These are phyloP conservation scores for Eupithecia exiguata DNA, from an alignment of 2,888 invertebrate genomes.

Conservation along the genomic window DNA sequence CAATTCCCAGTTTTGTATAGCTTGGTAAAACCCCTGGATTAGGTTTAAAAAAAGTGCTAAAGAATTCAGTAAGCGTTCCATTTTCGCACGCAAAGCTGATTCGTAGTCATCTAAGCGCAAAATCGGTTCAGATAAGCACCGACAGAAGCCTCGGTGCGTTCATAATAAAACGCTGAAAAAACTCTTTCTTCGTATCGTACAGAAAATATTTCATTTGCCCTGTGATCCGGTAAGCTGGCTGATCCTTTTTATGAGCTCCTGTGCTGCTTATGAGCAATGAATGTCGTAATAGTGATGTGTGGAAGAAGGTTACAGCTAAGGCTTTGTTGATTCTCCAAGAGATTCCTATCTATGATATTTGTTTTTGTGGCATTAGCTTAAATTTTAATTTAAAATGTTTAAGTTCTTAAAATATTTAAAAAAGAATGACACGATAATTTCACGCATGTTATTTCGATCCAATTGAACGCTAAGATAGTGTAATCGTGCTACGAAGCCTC, in stretches of 20 bases:
- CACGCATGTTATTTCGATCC: too few relatives aligned
- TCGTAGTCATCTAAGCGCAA: conserved; percentile 51
- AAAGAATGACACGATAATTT: too few relatives aligned
- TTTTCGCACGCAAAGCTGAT: conserved; percentile 52
- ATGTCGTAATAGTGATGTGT: conserved; percentile 56
- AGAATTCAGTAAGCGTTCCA: conserved; percentile 41
- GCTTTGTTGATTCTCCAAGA: background rate
- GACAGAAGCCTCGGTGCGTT: conserved; percentile 61
- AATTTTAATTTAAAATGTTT: background rate
- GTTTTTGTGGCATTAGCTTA: background rate
- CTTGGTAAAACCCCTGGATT: conserved; percentile 1
- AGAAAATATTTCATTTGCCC: conserved; percentile 73
- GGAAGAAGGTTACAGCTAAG: conserved; percentile 17
- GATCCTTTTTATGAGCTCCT: conserved; percentile 73
- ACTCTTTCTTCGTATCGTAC: conserved; percentile 53
- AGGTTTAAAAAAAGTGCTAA: conserved; percentile 30
- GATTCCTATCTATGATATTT: background rate
- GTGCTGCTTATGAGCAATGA: conserved; percentile 68
- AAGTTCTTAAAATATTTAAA: too few relatives aligned
- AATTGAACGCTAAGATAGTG: too few relatives aligned
- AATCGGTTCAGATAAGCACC: conserved; percentile 62
- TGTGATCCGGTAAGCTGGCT: conserved; percentile 66
- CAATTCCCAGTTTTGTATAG: background rate
- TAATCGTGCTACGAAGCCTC: too few relatives aligned
- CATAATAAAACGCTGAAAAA: conserved; percentile 53